Evolutionary conservation across 2,797 vertebrate genomes (phyloP), one percentile per base, ranked within the genome.

Genomic region (Tenualosa thibaudeaui): DNA sequence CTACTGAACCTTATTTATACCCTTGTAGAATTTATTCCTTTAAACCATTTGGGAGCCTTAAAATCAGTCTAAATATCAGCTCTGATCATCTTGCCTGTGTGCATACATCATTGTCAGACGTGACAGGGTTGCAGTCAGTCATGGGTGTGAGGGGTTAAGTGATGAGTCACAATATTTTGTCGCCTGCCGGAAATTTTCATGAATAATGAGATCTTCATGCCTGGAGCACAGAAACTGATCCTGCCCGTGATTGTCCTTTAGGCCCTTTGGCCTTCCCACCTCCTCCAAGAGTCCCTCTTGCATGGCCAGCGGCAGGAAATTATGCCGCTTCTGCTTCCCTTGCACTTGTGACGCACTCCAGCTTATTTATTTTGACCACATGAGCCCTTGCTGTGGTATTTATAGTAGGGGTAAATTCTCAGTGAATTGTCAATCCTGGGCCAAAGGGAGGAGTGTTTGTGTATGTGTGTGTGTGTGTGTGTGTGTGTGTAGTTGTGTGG

Each of bases 281-380:
- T 43, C 71, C 71, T 43, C 6, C 37, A 43, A 43, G 37, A 78
- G 37, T 19, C 13, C 5, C 71, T 78, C 83, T 51, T 58, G 56
- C 15, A 9, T 81, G 40, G 68, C 83, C 58, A 8, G 17, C 22
- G 1, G 81, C 78, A 86, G 85, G 85, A 88, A 84, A 86, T 82
- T 22, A 17, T 46, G 7, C 62, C 81, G 81, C 82, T 81, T 58
- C 82, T 54, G 78, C 90, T 91, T 92, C 91, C 89, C 89, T 60
- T 24, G 83, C 3, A 81, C 85, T 87, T 88, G 71, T 50, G 91
- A 90, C 87, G 84, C 85, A 90, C 91, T 87, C 91, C 82, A 85
- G 91, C 94, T 93, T 94, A 93, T 94, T 94, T 95, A 94, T 94
- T 93, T 93, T 92, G 90, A 88, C 92, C 93, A 93, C 93, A 94